A percentile compares a stretch with the other conserved stretches of the same genome.
Conservation (phyloP, 2,888 invertebrate genomes). For the Callosobruchus maculatus region DNA sequence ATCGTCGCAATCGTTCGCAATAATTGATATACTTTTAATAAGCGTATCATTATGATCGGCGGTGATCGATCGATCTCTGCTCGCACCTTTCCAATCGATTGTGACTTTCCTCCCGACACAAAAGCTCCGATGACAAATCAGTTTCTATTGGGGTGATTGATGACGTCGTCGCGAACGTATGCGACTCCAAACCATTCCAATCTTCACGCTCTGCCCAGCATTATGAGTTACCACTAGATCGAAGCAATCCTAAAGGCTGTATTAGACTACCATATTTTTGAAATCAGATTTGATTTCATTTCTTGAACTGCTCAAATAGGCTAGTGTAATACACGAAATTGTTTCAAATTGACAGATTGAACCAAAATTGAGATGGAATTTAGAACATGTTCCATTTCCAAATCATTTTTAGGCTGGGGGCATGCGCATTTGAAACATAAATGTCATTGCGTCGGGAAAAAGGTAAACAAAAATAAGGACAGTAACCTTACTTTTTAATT, state of each 20-base stretch:
- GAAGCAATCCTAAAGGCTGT: background rate
- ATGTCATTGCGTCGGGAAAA: too few species aligned
- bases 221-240: background rate
- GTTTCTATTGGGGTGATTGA: slow-evolving; percentile 38
- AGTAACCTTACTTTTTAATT: too few species aligned
- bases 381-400: too few species aligned
- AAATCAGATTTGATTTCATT: too few species aligned
- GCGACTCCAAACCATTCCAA: background rate
- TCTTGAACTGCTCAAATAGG: too few species aligned
- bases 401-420: too few species aligned
- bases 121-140: slow-evolving; percentile 39
- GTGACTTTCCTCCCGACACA: slow-evolving; percentile 30
- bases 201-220: background rate
- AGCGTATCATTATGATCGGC: slow-evolving; percentile 39
- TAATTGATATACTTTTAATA: slow-evolving; percentile 41
- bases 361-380: too few species aligned
- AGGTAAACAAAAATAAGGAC: too few species aligned
- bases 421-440: too few species aligned
- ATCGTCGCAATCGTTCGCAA: background rate
- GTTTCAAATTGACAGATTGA: too few species aligned
- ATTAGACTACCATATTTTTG: too few species aligned
- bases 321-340: too few species aligned
- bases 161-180: slow-evolving; percentile 13
- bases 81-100: slow-evolving; percentile 24
- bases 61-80: slow-evolving; percentile 33